These are phyloP conservation scores for Acipenser transmontanus DNA, from an alignment of 2,797 vertebrate species.

Conservation along the genomic window DNA sequence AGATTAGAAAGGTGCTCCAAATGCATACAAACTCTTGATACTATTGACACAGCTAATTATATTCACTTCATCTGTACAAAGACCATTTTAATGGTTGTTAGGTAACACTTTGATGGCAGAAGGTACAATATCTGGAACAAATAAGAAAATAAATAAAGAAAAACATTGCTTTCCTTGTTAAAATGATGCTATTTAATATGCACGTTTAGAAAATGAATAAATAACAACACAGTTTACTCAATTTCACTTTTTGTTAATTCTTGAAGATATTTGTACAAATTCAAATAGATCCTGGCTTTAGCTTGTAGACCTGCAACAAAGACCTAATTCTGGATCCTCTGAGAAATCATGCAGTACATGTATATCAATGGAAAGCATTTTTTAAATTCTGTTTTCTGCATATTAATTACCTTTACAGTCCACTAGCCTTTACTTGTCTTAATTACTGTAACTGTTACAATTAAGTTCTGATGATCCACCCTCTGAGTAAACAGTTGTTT, in stretches of 20 bases:
- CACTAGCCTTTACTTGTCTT: neutral
- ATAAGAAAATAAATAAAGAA: neutral
- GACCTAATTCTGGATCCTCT: neutral
- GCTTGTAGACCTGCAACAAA: neutral
- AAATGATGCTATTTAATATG: too few relatives aligned
- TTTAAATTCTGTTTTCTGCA: neutral
- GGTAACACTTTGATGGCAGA: neutral
- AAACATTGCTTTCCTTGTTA: neutral
- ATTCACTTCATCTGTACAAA: neutral
- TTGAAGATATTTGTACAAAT: neutral
- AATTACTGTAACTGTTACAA: neutral
- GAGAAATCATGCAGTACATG: neutral
- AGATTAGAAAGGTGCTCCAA: too few relatives aligned
- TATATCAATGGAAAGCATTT: neutral
- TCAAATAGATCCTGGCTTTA: neutral
- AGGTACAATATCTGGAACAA: neutral
- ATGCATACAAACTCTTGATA: too few relatives aligned
- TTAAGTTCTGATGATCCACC: neutral
- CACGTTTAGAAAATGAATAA: too few relatives aligned
- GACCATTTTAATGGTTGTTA: neutral
- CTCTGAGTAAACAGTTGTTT: too few relatives aligned
- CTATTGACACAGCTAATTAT: neutral
- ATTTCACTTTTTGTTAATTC: neutral
- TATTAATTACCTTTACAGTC: neutral
- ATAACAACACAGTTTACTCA: too few relatives aligned